Percentiles rank a stretch among this genome's conserved stretches.
These are phyloP conservation scores for Romanogobio albipinnatus DNA, from an alignment of 2,113 vertebrate species.

Conservation along the genomic window DNA sequence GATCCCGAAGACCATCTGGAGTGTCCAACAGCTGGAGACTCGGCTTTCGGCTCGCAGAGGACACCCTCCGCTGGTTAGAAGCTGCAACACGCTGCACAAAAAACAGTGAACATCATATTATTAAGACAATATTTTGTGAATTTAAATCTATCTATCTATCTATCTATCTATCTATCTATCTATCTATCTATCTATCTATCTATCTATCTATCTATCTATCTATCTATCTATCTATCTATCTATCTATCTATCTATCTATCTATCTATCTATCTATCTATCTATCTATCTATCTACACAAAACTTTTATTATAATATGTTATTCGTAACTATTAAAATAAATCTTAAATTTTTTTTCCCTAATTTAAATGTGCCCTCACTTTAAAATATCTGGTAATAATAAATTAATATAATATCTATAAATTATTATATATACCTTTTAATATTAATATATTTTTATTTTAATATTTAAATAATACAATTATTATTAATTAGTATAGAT, in stretches of 20 bases:
- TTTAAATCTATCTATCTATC: neutral
- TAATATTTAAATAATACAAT: neutral
- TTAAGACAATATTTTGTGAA: neutral
- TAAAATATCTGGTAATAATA: no score
- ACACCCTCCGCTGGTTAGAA: constrained; percentile 72
- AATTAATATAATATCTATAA: neutral
- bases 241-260: no score
- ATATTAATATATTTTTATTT: neutral
- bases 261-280: no score
- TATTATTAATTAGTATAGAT: neutral
- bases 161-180: no score
- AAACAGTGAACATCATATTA: neutral
- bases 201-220: no score
- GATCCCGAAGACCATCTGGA: constrained; percentile 86
- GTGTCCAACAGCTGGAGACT: constrained; percentile 86
- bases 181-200: no score
- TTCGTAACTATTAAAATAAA: neutral
- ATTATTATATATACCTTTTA: neutral
- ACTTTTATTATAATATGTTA: no score
- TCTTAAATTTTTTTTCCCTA: neutral
- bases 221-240: no score
- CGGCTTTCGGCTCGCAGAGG: constrained; percentile 75
- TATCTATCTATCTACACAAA: no score
- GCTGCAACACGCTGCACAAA: constrained; percentile 75
- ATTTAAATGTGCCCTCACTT: no score